Base-by-base conservation (phyloP, 1,140 invertebrate genomes). In the Kradibia gibbosae region DNA sequence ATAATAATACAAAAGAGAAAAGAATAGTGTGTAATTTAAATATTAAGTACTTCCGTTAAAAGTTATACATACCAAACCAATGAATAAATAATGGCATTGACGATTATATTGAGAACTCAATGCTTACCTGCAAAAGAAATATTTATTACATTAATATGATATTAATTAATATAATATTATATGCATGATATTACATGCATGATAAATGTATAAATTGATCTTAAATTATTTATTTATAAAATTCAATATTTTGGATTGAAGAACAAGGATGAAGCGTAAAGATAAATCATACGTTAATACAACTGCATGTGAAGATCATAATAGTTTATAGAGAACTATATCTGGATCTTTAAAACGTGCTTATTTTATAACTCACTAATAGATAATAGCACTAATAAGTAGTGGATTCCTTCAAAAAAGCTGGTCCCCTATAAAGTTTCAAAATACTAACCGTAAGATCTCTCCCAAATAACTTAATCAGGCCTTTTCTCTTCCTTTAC, bases 401-500 rank as follows among this genome's bases (percentile, higher is more conserved):
- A 36, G 1, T 62, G 0, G 60, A 28, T 36, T 62, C 28, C 60
- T 34, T 39, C 22, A 70, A 42, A 70, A 45, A 39, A 70, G 11
- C 10, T 0, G n/a, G 0, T 48, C 42, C 25, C 31, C n/a, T 72
- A 17, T 50, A 72, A 72, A 72, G 22, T 70, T 4, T 1, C 65
- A 13, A 10, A 45, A 31, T 31, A 31, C 31, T 62, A 62, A 62
- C 57, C 34, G 13, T 62, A 62, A 62, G 28, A 25, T 45, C 25
- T 60, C 20, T 75, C 50, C 0, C 50, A 45, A 79, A 79, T 79
- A 79, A 79, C 50, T 79, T 57, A 79, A 76, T 70, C 65, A 77
- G 65, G 36, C 57, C 13, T 31, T 55, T 28, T 70, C 42, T 67
- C 60, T 17, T 36, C 48, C 39, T 67, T 20, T 45, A 25, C 42